Conservation (phyloP, 2,888 invertebrate species). For the Chrysina gloriosa region DNA sequence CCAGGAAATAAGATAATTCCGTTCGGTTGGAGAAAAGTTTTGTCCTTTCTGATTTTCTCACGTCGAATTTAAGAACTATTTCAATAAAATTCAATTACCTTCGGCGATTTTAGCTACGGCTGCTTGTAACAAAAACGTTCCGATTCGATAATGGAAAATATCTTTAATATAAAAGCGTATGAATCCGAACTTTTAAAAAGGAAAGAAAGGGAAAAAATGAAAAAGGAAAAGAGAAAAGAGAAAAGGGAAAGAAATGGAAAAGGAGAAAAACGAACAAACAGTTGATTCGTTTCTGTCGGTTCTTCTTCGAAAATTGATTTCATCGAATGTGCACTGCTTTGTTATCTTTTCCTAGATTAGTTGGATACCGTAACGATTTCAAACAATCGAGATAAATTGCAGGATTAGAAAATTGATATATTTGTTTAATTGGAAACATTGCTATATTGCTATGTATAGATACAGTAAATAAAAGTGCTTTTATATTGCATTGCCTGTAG, state of each 20-base stretch:
- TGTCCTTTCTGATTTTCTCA: conserved; percentile 18
- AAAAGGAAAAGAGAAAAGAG: not conserved
- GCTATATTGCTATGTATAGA: too few species aligned
- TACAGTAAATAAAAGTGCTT: too few species aligned
- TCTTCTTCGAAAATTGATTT: not conserved
- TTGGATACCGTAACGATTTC: too few species aligned
- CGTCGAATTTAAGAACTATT: conserved; percentile 26
- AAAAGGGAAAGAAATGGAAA: not conserved
- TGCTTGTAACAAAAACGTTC: not conserved
- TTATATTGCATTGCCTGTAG: too few species aligned
- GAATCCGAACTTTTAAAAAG: not conserved
- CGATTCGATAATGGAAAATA: conserved; percentile 4
- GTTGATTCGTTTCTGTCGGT: not conserved
- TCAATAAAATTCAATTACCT: conserved; percentile 31
- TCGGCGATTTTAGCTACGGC: not conserved
- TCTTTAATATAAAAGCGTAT: conserved; percentile 16
- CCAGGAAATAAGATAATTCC: conserved; percentile 62
- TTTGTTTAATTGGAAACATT: too few species aligned
- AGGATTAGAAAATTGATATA: too few species aligned
- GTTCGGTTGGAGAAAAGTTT: conserved; percentile 51
- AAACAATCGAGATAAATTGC: too few species aligned
- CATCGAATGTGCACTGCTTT: not conserved
- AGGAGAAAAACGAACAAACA: not conserved
- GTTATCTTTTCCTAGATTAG: not conserved
- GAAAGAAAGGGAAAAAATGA: not conserved